Evolutionary conservation across 2,888 invertebrate genomes (phyloP).

Genomic region (Tetramorium bicarinatum): DNA sequence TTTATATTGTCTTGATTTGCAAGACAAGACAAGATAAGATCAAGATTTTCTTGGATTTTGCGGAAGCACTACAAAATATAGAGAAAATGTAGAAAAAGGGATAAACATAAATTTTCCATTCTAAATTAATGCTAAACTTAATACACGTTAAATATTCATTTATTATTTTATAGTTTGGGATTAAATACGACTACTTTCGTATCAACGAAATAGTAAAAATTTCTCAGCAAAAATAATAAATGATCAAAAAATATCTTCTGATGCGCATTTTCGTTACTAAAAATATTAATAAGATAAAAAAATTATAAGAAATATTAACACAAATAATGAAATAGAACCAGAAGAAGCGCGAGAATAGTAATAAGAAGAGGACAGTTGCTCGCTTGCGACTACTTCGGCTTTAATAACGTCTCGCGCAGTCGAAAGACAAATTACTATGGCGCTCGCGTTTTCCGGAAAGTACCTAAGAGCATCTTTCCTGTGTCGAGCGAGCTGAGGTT

Average conservation of each 20-base stretch:
- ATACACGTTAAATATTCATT: background rate
- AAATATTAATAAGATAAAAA: background rate
- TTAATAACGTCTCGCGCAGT: constrained; percentile 44
- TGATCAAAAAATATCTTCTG: background rate
- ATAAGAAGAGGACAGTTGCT: constrained; percentile 1
- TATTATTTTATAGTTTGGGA: background rate
- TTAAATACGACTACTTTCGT: background rate
- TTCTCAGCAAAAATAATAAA: background rate
- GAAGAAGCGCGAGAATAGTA: background rate
- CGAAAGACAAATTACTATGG: constrained; percentile 51
- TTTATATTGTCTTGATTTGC: no score
- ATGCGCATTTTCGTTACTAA: no score
- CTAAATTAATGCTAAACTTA: background rate
- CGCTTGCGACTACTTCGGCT: constrained; percentile 19
- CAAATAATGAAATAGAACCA: background rate
- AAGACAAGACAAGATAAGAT: no score
- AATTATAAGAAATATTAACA: background rate
- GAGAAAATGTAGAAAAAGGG: background rate
- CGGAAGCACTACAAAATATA: no score
- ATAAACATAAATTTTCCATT: background rate
- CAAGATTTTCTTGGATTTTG: no score
- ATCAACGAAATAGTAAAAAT: background rate
- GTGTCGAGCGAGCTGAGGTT: constrained; percentile 41
- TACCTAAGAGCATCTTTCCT: constrained; percentile 44
- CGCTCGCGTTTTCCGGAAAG: constrained; percentile 48